A percentile compares a stretch with the other conserved stretches of the same genome.
Evolutionary conservation across 1,140 invertebrate species (phyloP).

Genomic region (Caenorhabditis elegans): DNA sequence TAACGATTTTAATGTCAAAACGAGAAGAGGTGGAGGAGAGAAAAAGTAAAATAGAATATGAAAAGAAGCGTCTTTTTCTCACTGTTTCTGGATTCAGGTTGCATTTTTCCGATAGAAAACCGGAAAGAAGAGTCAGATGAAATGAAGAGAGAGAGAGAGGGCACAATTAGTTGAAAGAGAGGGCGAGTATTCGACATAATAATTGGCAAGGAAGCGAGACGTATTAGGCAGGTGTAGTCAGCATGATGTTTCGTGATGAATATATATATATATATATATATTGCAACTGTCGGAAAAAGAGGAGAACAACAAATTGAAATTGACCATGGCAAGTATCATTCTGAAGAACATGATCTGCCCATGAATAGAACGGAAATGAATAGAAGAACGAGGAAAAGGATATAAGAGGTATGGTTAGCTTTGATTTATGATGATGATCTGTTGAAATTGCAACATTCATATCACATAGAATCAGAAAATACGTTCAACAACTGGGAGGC

Average conservation of each 20-base stretch:
- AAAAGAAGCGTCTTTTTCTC: too few relatives aligned
- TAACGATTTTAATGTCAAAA: too few relatives aligned
- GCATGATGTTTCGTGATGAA: not conserved
- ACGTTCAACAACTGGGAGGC: too few relatives aligned
- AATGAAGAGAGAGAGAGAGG: not conserved
- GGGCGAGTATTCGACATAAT: slow-evolving; percentile 1
- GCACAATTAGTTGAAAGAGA: not conserved
- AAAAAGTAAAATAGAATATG: too few relatives aligned
- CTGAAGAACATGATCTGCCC: not conserved
- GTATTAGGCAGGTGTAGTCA: slow-evolving; percentile 3
- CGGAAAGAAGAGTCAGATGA: not conserved
- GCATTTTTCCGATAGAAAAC: not conserved
- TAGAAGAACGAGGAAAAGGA: not conserved
- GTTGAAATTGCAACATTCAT: not conserved
- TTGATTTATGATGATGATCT: not conserved
- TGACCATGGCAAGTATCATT: not conserved
- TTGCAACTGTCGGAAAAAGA: not conserved
- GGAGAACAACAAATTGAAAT: slow-evolving; percentile 20
- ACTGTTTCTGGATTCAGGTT: too few relatives aligned
- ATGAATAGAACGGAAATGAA: not conserved
- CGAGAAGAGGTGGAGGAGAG: too few relatives aligned
- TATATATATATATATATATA: not conserved
- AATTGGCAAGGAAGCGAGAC: not conserved
- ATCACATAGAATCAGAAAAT: too few relatives aligned
- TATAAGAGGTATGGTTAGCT: not conserved